Base-by-base conservation (phyloP, 2,797 vertebrate species). In the Neoniphon sammara region DNA sequence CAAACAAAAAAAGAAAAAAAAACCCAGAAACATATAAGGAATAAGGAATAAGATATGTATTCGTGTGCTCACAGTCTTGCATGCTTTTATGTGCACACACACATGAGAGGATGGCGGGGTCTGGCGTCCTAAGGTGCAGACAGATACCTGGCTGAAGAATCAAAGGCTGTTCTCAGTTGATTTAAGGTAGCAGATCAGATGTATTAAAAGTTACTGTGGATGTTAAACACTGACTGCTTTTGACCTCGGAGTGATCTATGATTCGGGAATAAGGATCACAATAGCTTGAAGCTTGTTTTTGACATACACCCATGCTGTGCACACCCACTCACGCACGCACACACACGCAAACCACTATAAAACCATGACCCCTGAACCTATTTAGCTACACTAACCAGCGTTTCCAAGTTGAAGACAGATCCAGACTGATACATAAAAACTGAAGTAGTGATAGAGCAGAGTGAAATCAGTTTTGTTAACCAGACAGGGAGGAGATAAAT, bases 131-230 rank as follows among this genome's bases (percentile, higher is more conserved):
- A 70, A 5, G 63, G 78, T 62, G 81, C 56, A 58, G 88, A 91
- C 88, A 89, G 80, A 88, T 82, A 84, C 75, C 88, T 90, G 90
- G 90, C 88, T 60, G 57, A 59, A 60, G 69, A 17, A 86, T 91
- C 90, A 89, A 91, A 91, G 85, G 60, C 54, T 68, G 72, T 11
- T 54, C 34, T 55, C 14, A 0, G 57, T 11, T 85, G 87, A 93
- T 87, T 89, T 86, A 89, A 85, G 76, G 72, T 71, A 75, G 82
- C 77, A 87, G 86, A 91, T 88, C 81, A 71, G 66, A 87, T 87
- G 77, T 80, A 88, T 86, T 78, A 84, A 88, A 88, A 85, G 83
- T 85, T 80, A 84, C 65, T 69, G 62, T 72, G 79, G 77, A 85
- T 85, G 84, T 84, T 85, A 73, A 80, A 90, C 55, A 70, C 66